Base-by-base conservation (phyloP, 2,113 vertebrate species). In the Semicossyphus pulcher region DNA sequence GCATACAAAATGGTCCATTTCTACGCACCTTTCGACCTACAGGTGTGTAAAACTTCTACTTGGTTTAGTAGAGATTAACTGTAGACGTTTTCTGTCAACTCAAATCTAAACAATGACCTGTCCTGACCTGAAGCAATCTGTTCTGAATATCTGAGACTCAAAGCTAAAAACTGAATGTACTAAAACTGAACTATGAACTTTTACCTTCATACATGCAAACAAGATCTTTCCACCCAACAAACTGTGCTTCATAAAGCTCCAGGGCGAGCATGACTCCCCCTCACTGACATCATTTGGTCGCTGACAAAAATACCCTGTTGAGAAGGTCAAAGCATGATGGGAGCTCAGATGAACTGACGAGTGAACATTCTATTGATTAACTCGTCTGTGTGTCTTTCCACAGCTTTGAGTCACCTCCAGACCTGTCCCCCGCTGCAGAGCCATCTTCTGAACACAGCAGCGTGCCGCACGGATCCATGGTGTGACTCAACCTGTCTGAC, bases 261-360 rank as follows among this genome's bases (percentile, higher is more conserved):
- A 32, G 14, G 25, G 31, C 2, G n/a, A 15, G 26, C 18, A 37
- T 10, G 44, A 58, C 21, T 61, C 26, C 7, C 1, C 32, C 29
- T 34, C 56, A 37, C 25, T 69, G 45, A 73, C 39, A 53, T 69
- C 56, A 64, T 41, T 54, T 47, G 72, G 47, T 26, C 25, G 37
- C 11, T 48, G 47, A 37, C 31, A 53, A 48, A 34, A 44, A 42
- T n/a, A 52, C 18, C 34, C n/a, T n/a, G 26, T 26, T 20, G 39
- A 51, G 77, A 89, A 79, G 66, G 83, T 85, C 79, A 72, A 53
- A 56, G 51, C 34, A 28, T 1, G 77, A 76, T 26, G 66, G 23
- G 41, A 65, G 26, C 9, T 12, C n/a, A 52, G 32, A 76, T 25
- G 57, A 73, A 80, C 53, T 49, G 72, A 57, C 41, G 5, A 18